Base-by-base conservation (phyloP, 2,113 vertebrate species). In the Podiceps cristatus region DNA sequence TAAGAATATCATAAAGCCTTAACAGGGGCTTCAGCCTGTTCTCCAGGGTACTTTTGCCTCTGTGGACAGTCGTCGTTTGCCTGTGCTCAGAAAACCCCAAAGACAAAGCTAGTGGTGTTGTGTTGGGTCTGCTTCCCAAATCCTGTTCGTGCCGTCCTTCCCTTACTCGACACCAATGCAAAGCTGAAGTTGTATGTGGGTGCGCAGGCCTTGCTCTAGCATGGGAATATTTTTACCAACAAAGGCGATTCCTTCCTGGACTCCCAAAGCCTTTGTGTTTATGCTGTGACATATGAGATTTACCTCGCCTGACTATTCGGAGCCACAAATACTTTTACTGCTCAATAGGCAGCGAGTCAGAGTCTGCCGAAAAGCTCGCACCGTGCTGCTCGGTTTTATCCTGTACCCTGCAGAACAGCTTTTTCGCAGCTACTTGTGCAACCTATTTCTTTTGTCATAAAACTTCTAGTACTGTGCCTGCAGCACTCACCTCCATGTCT, bases 131-230 rank as follows among this genome's bases (percentile, higher is more conserved):
- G 66, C 71, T 69, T 55, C 64, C 71, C 44, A n/a, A 5, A 35
- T 31, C 66, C 33, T 12, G 7, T 10, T 22, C 63, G 0, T 4
- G 0, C 19, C 16, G 18, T 44, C 31, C 47, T n/a, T 6, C 45
- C 45, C 69, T 27, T 27, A 1, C 72, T 16, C 1, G 1, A 12
- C 13, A 2, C 8, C 0, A 9, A 2, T 2, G n/a, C 62, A 15
- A 58, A 56, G 7, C 55, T 24, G 25, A 4, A 4, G 22, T 6
- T n/a, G 4, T 11, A 1, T 8, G 11, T 3, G 64, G 31, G 18
- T 31, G 19, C 68, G 2, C 17, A 23, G 27, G 24, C 40, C 47
- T 52, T 11, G 7, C 63, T 29, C 14, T 2, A 73, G 49, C 69
- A 28, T 0, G 15, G 79, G 62, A 8, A 28, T 56, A 27, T 72